These are phyloP conservation scores for Drosophila sulfurigaster DNA, from an alignment of 1,140 invertebrate species.

Conservation along the genomic window DNA sequence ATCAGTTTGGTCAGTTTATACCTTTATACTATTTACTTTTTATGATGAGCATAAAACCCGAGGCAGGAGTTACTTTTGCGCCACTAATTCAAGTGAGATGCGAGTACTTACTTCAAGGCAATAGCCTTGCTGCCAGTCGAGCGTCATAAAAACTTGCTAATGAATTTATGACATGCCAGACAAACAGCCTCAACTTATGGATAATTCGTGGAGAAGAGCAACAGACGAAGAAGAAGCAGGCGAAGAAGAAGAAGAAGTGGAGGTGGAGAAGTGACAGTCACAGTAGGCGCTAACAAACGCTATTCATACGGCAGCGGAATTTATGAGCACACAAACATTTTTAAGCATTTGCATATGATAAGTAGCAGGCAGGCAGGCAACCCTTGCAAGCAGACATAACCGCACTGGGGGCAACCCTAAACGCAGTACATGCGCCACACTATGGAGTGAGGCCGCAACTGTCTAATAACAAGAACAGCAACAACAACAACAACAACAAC, in stretches of 20 bases:
- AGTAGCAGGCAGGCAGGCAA: slow-evolving; percentile 48
- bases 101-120: slow-evolving; percentile 10
- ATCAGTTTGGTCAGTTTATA: slow-evolving; percentile 15
- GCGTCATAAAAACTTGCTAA: slow-evolving; percentile 42
- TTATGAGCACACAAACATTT: slow-evolving; percentile 56
- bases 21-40: slow-evolving; percentile 21
- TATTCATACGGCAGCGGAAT: slow-evolving; percentile 32
- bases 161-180: slow-evolving; percentile 52
- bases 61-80: slow-evolving; percentile 17
- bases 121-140: slow-evolving; percentile 10
- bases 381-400: slow-evolving; percentile 13
- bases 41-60: slow-evolving; percentile 28
- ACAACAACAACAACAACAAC: slow-evolving; percentile 5
- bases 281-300: slow-evolving; percentile 22
- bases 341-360: slow-evolving; percentile 67
- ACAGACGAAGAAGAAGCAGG: too few relatives aligned
- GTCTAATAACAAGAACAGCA: slow-evolving; percentile 15
- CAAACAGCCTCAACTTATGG: slow-evolving; percentile 30
- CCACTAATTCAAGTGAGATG: slow-evolving; percentile 4
- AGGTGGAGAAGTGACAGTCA: background rate
- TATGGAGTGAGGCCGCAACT: slow-evolving; percentile 1
- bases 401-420: slow-evolving; percentile 8
- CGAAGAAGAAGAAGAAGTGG: background rate
- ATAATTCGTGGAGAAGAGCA: background rate
- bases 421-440: background rate